Conservation (phyloP, 2,888 invertebrate genomes). For the Cryptosula pallasiana region DNA sequence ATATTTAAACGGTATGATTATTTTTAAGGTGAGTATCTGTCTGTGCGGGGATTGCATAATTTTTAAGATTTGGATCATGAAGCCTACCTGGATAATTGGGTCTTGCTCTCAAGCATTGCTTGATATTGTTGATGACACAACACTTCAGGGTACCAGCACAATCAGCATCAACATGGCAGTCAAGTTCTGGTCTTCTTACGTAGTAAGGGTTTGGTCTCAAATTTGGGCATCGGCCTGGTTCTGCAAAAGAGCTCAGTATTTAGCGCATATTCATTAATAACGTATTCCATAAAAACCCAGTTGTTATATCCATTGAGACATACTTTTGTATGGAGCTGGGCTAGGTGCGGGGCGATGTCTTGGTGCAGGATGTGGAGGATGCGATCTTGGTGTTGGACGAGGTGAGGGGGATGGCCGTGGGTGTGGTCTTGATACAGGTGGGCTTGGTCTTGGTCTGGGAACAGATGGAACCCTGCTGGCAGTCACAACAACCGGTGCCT, state of each 20-base stretch:
- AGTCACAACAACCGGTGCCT: neutral
- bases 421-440: neutral
- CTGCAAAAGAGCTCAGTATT: no score
- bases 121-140: neutral
- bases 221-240: neutral
- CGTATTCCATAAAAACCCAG: no score
- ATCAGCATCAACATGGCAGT: neutral
- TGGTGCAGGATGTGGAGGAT: no score
- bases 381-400: no score
- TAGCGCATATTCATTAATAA: no score
- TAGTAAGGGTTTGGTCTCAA: neutral
- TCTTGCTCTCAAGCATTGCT: neutral
- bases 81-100: neutral
- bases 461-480: neutral
- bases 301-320: no score
- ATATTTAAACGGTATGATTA: no score
- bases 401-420: neutral
- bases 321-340: no score
- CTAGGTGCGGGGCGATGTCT: no score
- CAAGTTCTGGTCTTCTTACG: neutral
- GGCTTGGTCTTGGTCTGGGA: neutral
- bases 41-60: no score
- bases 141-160: neutral
- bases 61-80: no score
- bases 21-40: no score